A percentile compares a stretch with the other conserved stretches of the same genome.
phyloP scores from a whole-genome alignment of 92 coral and sea anemone genomes.

The Umimayanthus chanpuru region DNA sequence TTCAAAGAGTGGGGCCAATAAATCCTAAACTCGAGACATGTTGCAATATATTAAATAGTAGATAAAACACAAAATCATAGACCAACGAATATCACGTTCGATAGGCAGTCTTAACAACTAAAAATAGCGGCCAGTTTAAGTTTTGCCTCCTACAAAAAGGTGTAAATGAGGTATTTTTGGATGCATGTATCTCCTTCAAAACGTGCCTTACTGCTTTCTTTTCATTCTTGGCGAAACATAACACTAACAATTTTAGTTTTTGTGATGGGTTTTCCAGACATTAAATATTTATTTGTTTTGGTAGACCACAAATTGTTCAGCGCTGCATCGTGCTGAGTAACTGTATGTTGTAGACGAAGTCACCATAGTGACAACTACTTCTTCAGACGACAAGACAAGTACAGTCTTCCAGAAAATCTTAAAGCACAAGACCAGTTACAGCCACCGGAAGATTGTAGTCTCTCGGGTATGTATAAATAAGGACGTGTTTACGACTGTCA shows the following conservation, averaged over 20 bases:
- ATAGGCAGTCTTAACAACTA: background rate
- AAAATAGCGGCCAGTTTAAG: background rate
- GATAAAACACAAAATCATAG: background rate
- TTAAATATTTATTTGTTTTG: constrained; percentile 7
- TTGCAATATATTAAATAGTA: background rate
- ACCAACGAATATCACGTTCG: background rate
- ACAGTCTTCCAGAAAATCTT: background rate
- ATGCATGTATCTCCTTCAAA: background rate
- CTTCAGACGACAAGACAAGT: constrained; percentile 3
- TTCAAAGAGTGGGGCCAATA: too few species aligned
- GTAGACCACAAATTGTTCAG: background rate
- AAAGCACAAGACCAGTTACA: background rate
- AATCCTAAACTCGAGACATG: background rate
- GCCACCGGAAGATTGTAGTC: background rate
- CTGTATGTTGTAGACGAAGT: background rate
- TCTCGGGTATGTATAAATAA: background rate
- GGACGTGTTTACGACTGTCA: background rate
- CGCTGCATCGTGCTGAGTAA: background rate
- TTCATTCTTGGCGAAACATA: background rate
- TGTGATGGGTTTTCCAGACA: background rate
- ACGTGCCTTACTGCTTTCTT: background rate
- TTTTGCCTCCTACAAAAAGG: background rate
- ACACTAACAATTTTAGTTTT: background rate
- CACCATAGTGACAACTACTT: background rate
- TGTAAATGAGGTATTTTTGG: background rate